Conservation (phyloP, 2,113 vertebrate species). For the Ammodytes dubius region DNA sequence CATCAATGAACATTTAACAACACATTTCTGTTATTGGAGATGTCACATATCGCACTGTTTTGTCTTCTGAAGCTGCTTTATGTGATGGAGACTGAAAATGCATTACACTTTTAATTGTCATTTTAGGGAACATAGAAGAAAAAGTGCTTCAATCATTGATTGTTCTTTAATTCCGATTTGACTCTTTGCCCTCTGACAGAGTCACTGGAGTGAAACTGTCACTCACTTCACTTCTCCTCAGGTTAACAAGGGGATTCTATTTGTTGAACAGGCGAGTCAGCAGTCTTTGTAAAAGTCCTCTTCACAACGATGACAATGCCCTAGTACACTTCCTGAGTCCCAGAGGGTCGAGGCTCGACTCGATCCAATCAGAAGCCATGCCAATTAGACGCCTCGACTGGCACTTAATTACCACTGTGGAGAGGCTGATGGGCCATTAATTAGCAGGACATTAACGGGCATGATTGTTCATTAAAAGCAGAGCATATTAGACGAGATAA, state of each 20-base stretch:
- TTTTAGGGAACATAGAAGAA: neutral
- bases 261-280: constrained; percentile 72
- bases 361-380: constrained; percentile 79
- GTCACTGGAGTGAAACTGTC: constrained; percentile 55
- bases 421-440: constrained; percentile 81
- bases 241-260: constrained; percentile 73
- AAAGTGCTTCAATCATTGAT: constrained; percentile 8
- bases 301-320: constrained; percentile 64
- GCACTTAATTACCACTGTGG: constrained; percentile 81
- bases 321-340: constrained; percentile 81
- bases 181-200: constrained; percentile 51
- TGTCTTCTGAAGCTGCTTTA: neutral
- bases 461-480: constrained; percentile 83
- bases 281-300: constrained; percentile 72
- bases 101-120: neutral
- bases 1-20: neutral
- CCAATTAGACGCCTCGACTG: constrained; percentile 83
- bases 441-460: constrained; percentile 83
- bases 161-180: constrained; percentile 34
- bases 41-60: neutral
- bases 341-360: constrained; percentile 75
- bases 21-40: neutral
- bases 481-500: constrained; percentile 82
- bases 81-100: neutral
- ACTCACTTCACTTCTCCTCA: constrained; percentile 46